A percentile compares a stretch with the other conserved stretches of the same genome.
These are phyloP conservation scores for Struthio camelus DNA, from an alignment of 2,113 vertebrate species.

Conservation along the genomic window DNA sequence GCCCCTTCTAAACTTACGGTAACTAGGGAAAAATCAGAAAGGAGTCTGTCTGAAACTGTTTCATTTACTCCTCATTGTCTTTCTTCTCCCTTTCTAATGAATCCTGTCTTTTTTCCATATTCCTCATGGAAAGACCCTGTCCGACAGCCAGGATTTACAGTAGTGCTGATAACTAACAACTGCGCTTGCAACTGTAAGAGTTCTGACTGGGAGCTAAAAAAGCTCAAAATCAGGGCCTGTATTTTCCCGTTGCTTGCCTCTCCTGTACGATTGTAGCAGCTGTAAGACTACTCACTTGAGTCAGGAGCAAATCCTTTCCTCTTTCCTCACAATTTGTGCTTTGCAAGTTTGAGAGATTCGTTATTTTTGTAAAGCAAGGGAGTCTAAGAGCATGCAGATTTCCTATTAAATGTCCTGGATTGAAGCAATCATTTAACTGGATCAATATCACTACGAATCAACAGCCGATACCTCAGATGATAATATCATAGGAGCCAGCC, in stretches of 20 bases:
- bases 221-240: background rate
- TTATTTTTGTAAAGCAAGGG: conserved; percentile 3
- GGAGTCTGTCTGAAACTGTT: background rate
- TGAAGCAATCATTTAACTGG: background rate
- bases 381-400: background rate
- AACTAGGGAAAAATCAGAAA: background rate
- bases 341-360: background rate
- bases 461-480: conserved; percentile 17
- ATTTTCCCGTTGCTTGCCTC: background rate
- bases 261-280: background rate
- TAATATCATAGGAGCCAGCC: conserved; percentile 38
- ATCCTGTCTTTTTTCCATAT: background rate
- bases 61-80: background rate
- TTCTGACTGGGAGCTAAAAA: background rate
- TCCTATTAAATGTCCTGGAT: conserved; percentile 18
- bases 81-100: background rate
- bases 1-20: fast-evolving
- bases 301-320: background rate
- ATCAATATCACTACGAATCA: conserved; percentile 26
- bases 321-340: background rate
- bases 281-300: background rate
- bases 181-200: background rate
- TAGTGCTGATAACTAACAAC: background rate
- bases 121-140: background rate
- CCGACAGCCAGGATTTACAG: background rate